A percentile compares a stretch with the other conserved stretches of the same genome.
These are phyloP conservation scores for Hestina assimilis DNA, from an alignment of 1,140 invertebrate genomes.

Conservation along the genomic window DNA sequence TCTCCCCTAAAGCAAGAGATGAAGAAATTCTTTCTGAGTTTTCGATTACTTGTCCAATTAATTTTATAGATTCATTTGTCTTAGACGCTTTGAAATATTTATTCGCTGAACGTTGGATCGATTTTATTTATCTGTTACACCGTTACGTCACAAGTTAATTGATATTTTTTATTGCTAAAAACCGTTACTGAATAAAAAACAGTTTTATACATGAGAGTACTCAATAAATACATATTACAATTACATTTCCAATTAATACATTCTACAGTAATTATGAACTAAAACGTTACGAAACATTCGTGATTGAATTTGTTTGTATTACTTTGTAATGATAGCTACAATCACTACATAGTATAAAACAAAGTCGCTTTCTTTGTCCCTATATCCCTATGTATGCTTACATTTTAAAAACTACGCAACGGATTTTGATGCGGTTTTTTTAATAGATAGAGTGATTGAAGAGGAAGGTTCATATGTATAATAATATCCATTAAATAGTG, in stretches of 20 bases:
- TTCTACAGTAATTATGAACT: neutral
- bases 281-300: neutral
- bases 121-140: neutral
- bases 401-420: too few species aligned
- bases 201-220: neutral
- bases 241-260: neutral
- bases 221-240: neutral
- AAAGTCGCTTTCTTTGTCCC: neutral
- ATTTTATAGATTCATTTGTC: slow-evolving; percentile 78
- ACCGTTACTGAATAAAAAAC: neutral
- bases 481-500: too few species aligned
- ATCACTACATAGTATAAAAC: neutral
- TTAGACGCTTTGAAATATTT: slow-evolving; percentile 64
- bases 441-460: too few species aligned
- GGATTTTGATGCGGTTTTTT: too few species aligned
- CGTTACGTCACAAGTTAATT: slow-evolving; percentile 11
- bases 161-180: neutral
- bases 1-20: slow-evolving; percentile 70
- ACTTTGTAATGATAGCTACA: neutral
- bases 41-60: slow-evolving; percentile 79
- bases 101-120: slow-evolving; percentile 21
- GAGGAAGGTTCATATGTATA: too few species aligned
- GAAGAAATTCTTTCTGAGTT: slow-evolving; percentile 78
- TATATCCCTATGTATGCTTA: too few species aligned
- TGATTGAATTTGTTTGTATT: neutral